Evolutionary conservation across 2,888 invertebrate species (phyloP), one percentile per base, ranked within the genome.

Genomic region (Electrophaes corylata): DNA sequence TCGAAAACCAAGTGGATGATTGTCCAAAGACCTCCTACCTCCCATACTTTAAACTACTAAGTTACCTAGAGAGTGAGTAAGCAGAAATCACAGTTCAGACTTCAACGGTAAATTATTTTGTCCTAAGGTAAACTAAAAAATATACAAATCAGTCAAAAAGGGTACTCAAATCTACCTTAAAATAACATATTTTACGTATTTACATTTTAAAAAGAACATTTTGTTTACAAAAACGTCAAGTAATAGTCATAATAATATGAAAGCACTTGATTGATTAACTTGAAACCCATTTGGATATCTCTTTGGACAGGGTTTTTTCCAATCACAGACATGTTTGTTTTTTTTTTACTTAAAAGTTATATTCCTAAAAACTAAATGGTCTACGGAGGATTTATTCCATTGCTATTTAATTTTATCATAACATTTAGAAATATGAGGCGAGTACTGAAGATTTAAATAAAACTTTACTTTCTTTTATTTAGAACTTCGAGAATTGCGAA

Each of bases 61-160:
- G 14, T 11, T 19, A 6, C 23, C 18, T 44, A 57, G 19, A 61
- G 62, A 39, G 44, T 35, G 26, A 58, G 40, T 64, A 52, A 62
- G 46, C 50, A 47, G 55, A 61, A 61, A 66, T 66, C 59, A 65
- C 65, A 65, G 64, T 53, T 62, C 37, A 54, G 50, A 63, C 41
- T 45, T 40, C 23, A 29, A 5, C 35, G 16, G n/a, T 52, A 39
- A 44, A 29, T 33, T 45, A 29, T 33, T 51, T 50, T 33, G 2
- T 43, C 33, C 14, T 23, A 52, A 44, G 14, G 11, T 40, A 23
- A 45, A 12, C 33, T 40, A 46, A n/a, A 3, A 19, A 40, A 43
- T n/a, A n/a, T 11, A 43, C 29, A 51, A 43, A 43, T 48, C 39
- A 58, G 44, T 49, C 33, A 39, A 12, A 29, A 37, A 39, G 26